Base-by-base conservation (phyloP, 2,888 invertebrate genomes). In the Synergus gifuensis region DNA sequence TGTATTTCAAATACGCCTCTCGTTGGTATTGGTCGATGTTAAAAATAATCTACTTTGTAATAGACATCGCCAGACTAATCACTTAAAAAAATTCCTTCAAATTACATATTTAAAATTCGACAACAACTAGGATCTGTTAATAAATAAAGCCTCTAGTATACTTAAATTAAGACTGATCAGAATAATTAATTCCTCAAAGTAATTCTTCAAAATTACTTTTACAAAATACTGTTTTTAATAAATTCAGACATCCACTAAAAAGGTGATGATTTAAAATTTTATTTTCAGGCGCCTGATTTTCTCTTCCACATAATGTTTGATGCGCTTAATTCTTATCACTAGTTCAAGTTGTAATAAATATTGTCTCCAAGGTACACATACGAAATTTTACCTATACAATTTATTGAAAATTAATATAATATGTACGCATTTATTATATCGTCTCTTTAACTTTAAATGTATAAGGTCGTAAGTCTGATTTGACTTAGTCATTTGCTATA, bases 301-400 rank as follows among this genome's bases (percentile, higher is more conserved):
- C 73, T 46, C 36, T 54, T 60, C 7, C 66, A 77, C 67, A 60
- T 58, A 62, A 66, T 66, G 14, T 40, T 76, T 67, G 42, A 76
- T 46, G 78, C 40, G 60, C 67, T 62, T 58, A 76, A n/a, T 62
- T 73, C 22, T 69, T 54, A 58, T 76, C 63, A 22, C 64, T 46
- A 40, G 44, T 69, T 69, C 82, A 69, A 69, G 46, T 69, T 49
- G 69, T 69, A 69, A 69, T 69, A 69, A 85, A 88, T 89, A 90
- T 90, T 89, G 90, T 90, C 90, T 86, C 86, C 87, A 83, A 88
- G 86, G 85, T 89, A 84, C 84, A 69, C 66, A 67, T 66, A 66
- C 84, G 88, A 88, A 88, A 89, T 86, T 86, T 54, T 86, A 84
- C 85, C 82, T 84, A 85, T 86, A 87, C 81, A 77, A 54, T 86